These are phyloP conservation scores for Hipparchia semele DNA, from an alignment of 2,888 invertebrate species.

Conservation along the genomic window DNA sequence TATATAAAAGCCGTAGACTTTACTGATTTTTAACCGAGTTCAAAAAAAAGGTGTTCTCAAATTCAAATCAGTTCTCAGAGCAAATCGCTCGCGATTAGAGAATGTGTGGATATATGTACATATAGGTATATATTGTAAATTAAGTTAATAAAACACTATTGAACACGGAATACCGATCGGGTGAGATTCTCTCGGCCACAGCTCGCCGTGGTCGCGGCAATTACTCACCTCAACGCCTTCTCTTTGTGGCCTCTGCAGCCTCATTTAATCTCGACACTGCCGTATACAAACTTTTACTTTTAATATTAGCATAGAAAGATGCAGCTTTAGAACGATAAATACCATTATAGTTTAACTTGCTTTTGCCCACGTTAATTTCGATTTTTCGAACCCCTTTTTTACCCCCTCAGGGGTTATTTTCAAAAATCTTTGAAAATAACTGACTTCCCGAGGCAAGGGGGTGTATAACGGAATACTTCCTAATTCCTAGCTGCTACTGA, in stretches of 20 bases:
- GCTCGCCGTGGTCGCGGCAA: slow-evolving; percentile 14
- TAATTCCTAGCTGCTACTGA: no score
- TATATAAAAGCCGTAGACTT: no score
- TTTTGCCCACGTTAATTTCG: no score
- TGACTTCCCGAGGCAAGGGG: background rate
- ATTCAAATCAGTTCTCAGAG: no score
- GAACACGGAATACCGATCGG: slow-evolving; percentile 3
- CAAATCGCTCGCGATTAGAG: no score
- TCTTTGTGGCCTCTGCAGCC: slow-evolving; percentile 12
- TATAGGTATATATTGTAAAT: background rate
- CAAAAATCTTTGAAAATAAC: no score
- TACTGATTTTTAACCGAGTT: no score
- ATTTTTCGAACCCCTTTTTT: no score
- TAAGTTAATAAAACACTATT: background rate
- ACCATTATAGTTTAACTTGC: background rate
- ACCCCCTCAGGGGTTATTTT: no score
- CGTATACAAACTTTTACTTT: slow-evolving; percentile 10
- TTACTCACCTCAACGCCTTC: slow-evolving; percentile 16
- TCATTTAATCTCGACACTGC: slow-evolving; percentile 12
- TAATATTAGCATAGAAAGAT: slow-evolving; percentile 9
- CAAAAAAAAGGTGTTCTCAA: no score
- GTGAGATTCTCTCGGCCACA: slow-evolving; percentile 11
- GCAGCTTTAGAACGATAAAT: background rate
- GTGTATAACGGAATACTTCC: no score
- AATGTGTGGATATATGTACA: background rate